phyloP scores from a whole-genome alignment of 2,113 vertebrate species.

The Phocoena sinus region DNA sequence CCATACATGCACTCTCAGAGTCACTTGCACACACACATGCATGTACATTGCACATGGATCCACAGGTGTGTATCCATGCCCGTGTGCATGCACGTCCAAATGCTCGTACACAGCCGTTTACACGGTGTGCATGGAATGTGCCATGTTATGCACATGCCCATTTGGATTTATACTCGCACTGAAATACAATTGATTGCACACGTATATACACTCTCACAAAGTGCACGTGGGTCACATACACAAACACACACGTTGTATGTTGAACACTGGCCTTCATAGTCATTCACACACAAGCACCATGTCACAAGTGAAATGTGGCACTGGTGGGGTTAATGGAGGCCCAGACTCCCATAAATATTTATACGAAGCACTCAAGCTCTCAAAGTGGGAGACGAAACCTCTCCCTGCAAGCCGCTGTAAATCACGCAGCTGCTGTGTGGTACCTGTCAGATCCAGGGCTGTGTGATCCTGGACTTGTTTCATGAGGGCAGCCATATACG shows the following conservation, averaged over 20 bases:
- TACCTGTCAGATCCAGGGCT: conserved; percentile 79
- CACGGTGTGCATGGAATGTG: too few species aligned
- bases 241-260: neutral
- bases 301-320: conserved; percentile 57
- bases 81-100: neutral
- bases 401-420: conserved; percentile 80
- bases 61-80: neutral
- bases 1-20: neutral
- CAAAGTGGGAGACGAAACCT: conserved; percentile 73
- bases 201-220: neutral
- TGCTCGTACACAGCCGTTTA: neutral
- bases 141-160: neutral
- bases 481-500: conserved; percentile 68
- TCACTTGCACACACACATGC: too few species aligned
- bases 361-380: conserved; percentile 79
- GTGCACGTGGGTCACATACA: neutral
- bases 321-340: conserved; percentile 79
- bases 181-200: neutral
- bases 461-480: conserved; percentile 74
- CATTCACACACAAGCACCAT: conserved; percentile 23
- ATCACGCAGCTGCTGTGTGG: conserved; percentile 77
- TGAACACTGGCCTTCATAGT: neutral
- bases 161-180: neutral
- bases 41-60: neutral
- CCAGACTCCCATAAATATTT: conserved; percentile 84